Percentiles rank a stretch among this genome's conserved stretches.
These are phyloP conservation scores for Echinarachnius parma DNA, from an alignment of 53 echinoderm and acorn worm species.

Conservation along the genomic window DNA sequence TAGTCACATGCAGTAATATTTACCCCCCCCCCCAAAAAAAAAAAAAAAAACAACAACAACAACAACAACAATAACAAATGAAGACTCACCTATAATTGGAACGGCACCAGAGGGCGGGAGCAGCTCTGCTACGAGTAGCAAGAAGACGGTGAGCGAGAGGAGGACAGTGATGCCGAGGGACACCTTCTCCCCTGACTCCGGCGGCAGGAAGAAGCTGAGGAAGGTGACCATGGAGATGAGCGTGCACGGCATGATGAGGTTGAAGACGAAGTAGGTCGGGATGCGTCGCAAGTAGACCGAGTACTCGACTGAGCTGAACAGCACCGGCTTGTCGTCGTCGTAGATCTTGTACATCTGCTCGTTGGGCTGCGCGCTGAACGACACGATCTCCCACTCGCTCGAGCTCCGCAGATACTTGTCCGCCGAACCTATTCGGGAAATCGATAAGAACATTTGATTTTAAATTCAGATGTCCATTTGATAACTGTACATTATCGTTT, in stretches of 20 bases:
- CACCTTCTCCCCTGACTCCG: constrained; percentile 96
- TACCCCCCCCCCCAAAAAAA: too few relatives aligned
- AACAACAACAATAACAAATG: too few relatives aligned
- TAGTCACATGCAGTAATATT: too few relatives aligned
- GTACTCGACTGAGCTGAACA: constrained; percentile 79
- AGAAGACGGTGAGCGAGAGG: constrained; percentile 89
- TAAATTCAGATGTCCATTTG: too few relatives aligned
- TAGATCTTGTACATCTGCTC: constrained; percentile 71
- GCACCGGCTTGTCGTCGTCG: constrained; percentile 62
- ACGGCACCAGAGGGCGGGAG: constrained; percentile 91
- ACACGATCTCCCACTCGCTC: constrained; percentile 79
- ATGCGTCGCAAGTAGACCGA: constrained; percentile 77
- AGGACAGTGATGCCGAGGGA: constrained; percentile 96
- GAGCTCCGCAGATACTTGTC: constrained; percentile 78
- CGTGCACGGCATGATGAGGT: constrained; percentile 95
- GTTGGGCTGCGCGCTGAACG: constrained; percentile 63
- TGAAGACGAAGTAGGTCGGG: constrained; percentile 95
- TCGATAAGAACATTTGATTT: too few relatives aligned
- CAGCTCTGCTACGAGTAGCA: constrained; percentile 90
- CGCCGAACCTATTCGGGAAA: constrained; percentile 58
- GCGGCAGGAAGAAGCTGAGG: constrained; percentile 96
- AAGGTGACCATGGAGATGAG: constrained; percentile 89
- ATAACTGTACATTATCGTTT: too few relatives aligned
- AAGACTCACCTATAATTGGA: constrained; percentile 82
- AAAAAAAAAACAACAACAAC: too few relatives aligned